Evolutionary conservation across 2,888 invertebrate species (phyloP).

Genomic region (Nymphalis c-album): DNA sequence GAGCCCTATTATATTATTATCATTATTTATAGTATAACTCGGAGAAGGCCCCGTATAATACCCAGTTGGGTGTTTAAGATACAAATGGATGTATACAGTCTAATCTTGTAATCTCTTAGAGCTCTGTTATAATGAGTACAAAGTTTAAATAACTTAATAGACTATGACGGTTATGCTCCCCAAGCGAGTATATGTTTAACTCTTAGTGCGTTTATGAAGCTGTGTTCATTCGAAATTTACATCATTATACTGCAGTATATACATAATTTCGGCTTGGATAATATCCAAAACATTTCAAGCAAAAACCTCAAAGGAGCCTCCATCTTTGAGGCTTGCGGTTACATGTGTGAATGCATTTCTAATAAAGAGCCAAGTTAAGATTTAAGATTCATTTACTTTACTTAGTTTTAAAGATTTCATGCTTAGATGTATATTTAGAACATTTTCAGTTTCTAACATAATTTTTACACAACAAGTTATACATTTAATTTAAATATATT

Average conservation of each 20-base stretch:
- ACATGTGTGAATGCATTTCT: slow-evolving; percentile 33
- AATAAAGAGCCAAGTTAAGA: slow-evolving; percentile 26
- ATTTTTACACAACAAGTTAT: not conserved
- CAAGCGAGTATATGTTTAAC: slow-evolving; percentile 18
- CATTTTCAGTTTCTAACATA: not conserved
- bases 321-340: slow-evolving; percentile 31
- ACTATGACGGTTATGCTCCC: slow-evolving; percentile 17
- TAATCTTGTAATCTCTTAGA: slow-evolving; percentile 32
- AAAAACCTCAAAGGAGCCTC: slow-evolving; percentile 33
- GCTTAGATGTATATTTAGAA: not conserved
- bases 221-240: slow-evolving; percentile 3
- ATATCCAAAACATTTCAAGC: slow-evolving; percentile 24
- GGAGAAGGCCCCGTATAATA: slow-evolving; percentile 22
- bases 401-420: slow-evolving; percentile 9
- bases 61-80: slow-evolving; percentile 28
- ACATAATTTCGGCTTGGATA: slow-evolving; percentile 25
- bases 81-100: slow-evolving; percentile 25
- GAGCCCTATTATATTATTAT: slow-evolving; percentile 15
- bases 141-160: slow-evolving; percentile 28
- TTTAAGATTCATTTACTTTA: slow-evolving; percentile 25
- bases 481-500: slow-evolving; percentile 2
- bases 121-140: slow-evolving; percentile 23
- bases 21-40: slow-evolving; percentile 21
- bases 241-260: slow-evolving; percentile 9
- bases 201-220: not conserved